phyloP scores from a whole-genome alignment of 2,888 invertebrate genomes.

The Cheilosia pagana region DNA sequence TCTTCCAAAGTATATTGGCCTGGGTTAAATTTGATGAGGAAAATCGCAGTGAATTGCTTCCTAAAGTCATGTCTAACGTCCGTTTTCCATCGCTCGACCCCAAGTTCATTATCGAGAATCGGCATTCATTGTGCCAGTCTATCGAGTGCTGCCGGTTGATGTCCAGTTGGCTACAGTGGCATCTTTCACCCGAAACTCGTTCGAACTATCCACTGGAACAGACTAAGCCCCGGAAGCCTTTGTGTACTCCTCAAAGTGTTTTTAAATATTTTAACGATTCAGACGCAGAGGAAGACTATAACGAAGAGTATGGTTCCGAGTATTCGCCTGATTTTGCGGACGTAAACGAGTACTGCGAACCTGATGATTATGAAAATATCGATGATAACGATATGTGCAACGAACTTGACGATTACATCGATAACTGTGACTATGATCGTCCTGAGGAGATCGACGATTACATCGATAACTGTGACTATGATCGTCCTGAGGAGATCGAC shows the following conservation, averaged over 20 bases:
- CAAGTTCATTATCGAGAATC: neutral
- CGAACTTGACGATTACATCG: no score
- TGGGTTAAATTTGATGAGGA: slow-evolving; percentile 2
- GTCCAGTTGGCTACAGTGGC: slow-evolving; percentile 8
- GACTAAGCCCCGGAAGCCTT: neutral
- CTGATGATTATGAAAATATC: no score
- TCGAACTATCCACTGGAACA: neutral
- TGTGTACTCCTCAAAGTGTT: no score
- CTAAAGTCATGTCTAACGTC: neutral
- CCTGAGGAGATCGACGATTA: no score
- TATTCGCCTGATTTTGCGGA: no score
- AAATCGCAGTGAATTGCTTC: neutral
- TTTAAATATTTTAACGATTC: no score
- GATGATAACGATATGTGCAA: no score
- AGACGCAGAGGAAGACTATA: no score
- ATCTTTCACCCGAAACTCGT: neutral
- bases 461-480: neutral
- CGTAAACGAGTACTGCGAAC: no score
- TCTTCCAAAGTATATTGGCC: neutral
- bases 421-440: no score
- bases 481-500: neutral
- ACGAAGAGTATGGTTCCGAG: no score
- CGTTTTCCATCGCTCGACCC: neutral
- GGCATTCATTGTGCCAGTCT: neutral
- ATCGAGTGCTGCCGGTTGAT: neutral